Conservation (phyloP, 2,113 vertebrate genomes). For the Sorex fumeus region DNA sequence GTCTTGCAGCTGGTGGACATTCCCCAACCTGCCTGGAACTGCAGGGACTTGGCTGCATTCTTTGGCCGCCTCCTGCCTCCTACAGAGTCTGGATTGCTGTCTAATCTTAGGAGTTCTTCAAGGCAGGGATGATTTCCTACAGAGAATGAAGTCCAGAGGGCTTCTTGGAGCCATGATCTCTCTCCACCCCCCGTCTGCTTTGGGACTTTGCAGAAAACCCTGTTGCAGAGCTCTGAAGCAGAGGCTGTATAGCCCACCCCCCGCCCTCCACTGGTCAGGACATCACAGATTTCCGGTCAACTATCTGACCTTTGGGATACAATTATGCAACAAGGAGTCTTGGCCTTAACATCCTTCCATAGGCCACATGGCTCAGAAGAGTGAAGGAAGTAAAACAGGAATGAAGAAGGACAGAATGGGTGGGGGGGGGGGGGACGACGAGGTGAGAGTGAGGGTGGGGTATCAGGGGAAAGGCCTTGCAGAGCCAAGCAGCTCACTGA, state of each 20-base stretch:
- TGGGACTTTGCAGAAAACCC: neutral
- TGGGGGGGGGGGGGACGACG: neutral
- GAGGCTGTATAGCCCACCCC: neutral
- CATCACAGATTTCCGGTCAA: neutral
- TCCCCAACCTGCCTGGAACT: neutral
- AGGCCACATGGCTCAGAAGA: neutral
- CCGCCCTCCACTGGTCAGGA: neutral
- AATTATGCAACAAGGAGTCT: neutral
- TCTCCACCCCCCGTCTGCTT: neutral
- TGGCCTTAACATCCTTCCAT: neutral
- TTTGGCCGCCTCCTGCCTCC: neutral
- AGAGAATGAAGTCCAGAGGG: neutral
- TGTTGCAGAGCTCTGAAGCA: neutral
- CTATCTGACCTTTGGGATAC: neutral
- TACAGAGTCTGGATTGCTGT: neutral
- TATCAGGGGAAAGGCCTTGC: neutral
- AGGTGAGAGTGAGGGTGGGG: no score
- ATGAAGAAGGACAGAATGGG: neutral
- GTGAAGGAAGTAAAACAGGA: neutral
- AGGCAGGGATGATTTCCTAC: neutral
- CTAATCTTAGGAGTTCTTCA: conserved; percentile 8
- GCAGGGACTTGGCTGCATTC: neutral
- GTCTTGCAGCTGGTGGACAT: neutral
- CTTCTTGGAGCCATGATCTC: neutral
- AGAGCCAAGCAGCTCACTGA: neutral